Evolutionary conservation across 2,888 invertebrate genomes (phyloP).

Genomic region (Philaethria dido): DNA sequence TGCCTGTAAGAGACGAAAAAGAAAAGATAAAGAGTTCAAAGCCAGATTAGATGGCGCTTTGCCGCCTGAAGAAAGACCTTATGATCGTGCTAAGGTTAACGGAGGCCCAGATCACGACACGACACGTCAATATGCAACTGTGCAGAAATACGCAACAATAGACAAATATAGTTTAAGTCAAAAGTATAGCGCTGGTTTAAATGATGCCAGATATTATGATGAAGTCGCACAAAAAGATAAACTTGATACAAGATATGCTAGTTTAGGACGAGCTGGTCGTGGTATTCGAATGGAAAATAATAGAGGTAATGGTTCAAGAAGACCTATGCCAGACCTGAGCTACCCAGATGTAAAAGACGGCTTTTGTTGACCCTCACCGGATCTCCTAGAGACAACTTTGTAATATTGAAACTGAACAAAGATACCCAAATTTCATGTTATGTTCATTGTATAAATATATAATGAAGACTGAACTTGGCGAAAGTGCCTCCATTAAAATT

Average conservation of each 20-base stretch:
- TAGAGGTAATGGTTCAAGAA: conserved; percentile 71
- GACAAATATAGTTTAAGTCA: conserved; percentile 82
- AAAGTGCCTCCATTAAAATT: conserved; percentile 67
- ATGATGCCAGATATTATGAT: conserved; percentile 80
- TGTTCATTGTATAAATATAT: conserved; percentile 58
- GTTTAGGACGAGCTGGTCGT: conserved; percentile 74
- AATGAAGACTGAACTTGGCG: conserved; percentile 79
- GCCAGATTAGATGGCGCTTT: conserved; percentile 84
- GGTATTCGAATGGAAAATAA: conserved; percentile 69
- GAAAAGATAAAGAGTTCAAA: conserved; percentile 85
- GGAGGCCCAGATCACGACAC: conserved; percentile 73
- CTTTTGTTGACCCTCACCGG: conserved; percentile 88
- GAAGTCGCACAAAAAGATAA: conserved; percentile 81
- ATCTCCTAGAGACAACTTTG: conserved; percentile 77
- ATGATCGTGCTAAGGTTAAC: conserved; percentile 83
- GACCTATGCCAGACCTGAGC: conserved; percentile 77
- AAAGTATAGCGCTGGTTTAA: conserved; percentile 80
- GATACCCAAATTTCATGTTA: conserved; percentile 23
- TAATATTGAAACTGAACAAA: conserved; percentile 50
- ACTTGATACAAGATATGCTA: conserved; percentile 79
- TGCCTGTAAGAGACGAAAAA: conserved; percentile 84
- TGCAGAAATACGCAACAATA: conserved; percentile 81
- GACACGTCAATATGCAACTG: conserved; percentile 76
- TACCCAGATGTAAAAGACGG: conserved; percentile 87
- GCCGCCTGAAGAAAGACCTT: conserved; percentile 84